Conservation (phyloP, 2,888 invertebrate species). For the Tupiocoris notatus region DNA sequence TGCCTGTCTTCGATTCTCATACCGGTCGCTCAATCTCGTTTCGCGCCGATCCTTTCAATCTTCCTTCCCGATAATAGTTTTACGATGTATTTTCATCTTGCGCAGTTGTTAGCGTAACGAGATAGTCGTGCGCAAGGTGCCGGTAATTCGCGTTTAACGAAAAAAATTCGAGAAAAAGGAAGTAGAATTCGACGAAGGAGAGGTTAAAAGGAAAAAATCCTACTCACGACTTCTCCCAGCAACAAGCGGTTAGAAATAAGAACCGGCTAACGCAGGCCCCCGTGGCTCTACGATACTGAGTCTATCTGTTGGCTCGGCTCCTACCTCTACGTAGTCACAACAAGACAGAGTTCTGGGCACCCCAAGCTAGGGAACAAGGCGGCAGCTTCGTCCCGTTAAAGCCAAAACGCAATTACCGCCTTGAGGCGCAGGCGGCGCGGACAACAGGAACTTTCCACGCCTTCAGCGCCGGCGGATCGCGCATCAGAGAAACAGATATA, state of each 20-base stretch:
- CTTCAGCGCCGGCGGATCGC: background rate
- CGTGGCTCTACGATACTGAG: constrained; percentile 3
- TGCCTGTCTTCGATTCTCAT: background rate
- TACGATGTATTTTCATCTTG: constrained; percentile 29
- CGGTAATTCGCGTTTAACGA: constrained; percentile 24
- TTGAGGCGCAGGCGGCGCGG: background rate
- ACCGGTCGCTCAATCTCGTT: background rate
- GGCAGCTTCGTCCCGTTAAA: constrained; percentile 20
- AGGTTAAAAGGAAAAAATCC: constrained; percentile 6
- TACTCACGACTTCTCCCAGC: constrained; percentile 11
- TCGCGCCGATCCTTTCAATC: background rate
- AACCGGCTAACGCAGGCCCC: background rate
- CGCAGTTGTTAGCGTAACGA: constrained; percentile 25
- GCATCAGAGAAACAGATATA: background rate
- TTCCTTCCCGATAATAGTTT: constrained; percentile 23
- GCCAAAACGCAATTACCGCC: constrained; percentile 27
- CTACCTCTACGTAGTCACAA: no score
- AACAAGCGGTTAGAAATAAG: background rate
- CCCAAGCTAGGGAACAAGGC: no score
- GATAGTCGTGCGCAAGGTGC: constrained; percentile 22
- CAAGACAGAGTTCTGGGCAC: no score
- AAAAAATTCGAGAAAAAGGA: background rate
- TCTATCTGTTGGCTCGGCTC: no score
- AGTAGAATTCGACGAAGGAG: background rate
- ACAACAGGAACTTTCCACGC: background rate